Percentiles rank a stretch among this genome's conserved stretches.
Evolutionary conservation across 2,888 invertebrate species (phyloP).

Genomic region (Leucozona laternaria): DNA sequence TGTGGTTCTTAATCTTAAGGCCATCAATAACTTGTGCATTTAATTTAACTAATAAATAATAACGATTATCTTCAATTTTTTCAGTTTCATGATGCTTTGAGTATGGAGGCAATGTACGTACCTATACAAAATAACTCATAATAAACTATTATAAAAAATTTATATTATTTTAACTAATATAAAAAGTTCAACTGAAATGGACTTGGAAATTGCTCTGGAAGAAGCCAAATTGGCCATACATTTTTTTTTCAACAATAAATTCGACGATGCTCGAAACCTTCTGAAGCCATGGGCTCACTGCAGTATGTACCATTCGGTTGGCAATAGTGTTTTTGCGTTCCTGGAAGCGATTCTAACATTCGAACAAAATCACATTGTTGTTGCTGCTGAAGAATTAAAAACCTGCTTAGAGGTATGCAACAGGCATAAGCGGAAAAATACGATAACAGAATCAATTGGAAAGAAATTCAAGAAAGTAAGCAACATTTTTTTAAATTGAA

Average conservation of each 20-base stretch:
- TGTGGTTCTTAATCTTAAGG: no score
- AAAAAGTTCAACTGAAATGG: slow-evolving; percentile 75
- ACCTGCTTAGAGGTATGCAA: slow-evolving; percentile 92
- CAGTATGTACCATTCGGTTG: slow-evolving; percentile 97
- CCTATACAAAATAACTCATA: neutral
- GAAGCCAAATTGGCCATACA: slow-evolving; percentile 93
- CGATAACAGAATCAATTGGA: slow-evolving; percentile 91
- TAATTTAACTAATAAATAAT: neutral
- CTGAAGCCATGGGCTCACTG: slow-evolving; percentile 92
- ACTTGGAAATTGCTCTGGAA: slow-evolving; percentile 85
- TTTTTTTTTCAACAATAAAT: slow-evolving; percentile 96
- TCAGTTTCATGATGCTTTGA: slow-evolving; percentile 67
- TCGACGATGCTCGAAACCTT: slow-evolving; percentile 90
- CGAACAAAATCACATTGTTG: slow-evolving; percentile 90
- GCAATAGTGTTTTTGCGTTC: slow-evolving; percentile 94
- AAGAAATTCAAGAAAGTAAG: slow-evolving; percentile 88
- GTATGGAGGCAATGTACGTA: slow-evolving; percentile 61
- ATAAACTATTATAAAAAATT: neutral
- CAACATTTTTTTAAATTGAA: neutral
- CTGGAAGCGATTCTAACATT: slow-evolving; percentile 97
- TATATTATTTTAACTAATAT: neutral
- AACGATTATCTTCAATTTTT: neutral
- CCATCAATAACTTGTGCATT: no score
- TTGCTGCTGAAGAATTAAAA: slow-evolving; percentile 90
- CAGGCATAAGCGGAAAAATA: slow-evolving; percentile 84